Evolutionary conservation across 2,113 vertebrate species (phyloP), one percentile per base, ranked within the genome.

Genomic region (Platycercus adscitus): DNA sequence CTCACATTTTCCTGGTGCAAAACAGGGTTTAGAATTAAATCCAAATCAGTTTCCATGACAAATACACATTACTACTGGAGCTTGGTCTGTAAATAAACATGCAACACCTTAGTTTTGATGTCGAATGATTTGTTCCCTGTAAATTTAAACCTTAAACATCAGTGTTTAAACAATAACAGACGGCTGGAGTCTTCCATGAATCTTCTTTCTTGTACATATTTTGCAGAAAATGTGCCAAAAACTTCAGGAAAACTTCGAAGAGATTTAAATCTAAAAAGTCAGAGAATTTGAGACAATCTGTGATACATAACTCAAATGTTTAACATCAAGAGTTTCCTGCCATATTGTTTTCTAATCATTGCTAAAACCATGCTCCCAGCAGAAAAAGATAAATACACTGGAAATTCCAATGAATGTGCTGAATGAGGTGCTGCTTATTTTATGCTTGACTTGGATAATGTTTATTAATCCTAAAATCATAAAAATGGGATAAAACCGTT

Each of bases 1-100:
- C 97, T 95, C 97, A 95, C 56, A 71, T 98, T 97, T 97, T 96
- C 91, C 91, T 92, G 68, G 81, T 97, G 93, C 92, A 93, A 97
- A 97, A 97, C 80, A 88, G 86, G 82, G 43, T 65, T 92, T 95
- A 81, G 84, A 95, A 92, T 97, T 94, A 95, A 95, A 95, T 81
- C 91, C 91, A 94, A 92, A 97, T 97, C 95, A 68, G 91, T 97
- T 97, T 96, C 93, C 88, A 53, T 93, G 96, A 96, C 94, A 97
- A 97, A 97, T 93, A 28, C 78, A 84, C 72, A 92, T 95, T 87
- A 91, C 94, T 72, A 86, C 95, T 76, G 94, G 79, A 97, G 90
- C 84, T 69, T 21, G 61, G 41, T 81, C 82, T 87, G 91, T 94
- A 88, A 92, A 93, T 75, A 96, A 95, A 93, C 31, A 86, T 46